phyloP scores from a whole-genome alignment of 2,888 invertebrate genomes.

The Smittia sp. region DNA sequence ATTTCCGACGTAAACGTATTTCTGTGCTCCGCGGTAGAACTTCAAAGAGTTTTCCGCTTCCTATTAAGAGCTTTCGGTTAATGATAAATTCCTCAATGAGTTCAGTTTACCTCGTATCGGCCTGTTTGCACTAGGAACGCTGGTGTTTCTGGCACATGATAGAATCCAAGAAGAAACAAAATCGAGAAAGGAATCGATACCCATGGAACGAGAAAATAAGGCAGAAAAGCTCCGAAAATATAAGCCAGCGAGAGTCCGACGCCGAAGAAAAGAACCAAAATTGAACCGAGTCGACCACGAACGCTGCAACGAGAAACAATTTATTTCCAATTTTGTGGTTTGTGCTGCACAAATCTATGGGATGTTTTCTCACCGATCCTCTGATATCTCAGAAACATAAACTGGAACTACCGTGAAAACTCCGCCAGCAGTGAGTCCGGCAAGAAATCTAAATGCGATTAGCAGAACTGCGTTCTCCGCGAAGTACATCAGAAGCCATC shows the following conservation, averaged over 20 bases:
- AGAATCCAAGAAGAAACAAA: too few relatives aligned
- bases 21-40: not conserved
- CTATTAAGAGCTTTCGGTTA: too few relatives aligned
- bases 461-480: constrained; percentile 34
- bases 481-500: constrained; percentile 42
- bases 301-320: not conserved
- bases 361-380: constrained; percentile 47
- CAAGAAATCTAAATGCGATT: constrained; percentile 31
- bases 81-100: too few relatives aligned
- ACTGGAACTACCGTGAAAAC: constrained; percentile 46
- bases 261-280: not conserved
- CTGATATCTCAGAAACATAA: constrained; percentile 50
- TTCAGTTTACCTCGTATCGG: not conserved
- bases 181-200: not conserved
- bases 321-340: too few relatives aligned
- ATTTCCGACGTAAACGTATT: too few relatives aligned
- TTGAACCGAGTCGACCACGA: not conserved
- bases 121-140: too few relatives aligned
- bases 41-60: not conserved
- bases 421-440: constrained; percentile 42
- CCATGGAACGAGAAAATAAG: not conserved
- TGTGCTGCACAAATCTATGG: too few relatives aligned
- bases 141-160: too few relatives aligned
- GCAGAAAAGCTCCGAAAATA: not conserved
- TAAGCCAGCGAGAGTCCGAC: not conserved